Conservation (phyloP, 92 coral and sea anemone genomes). For the Epizoanthus illoricatus region DNA sequence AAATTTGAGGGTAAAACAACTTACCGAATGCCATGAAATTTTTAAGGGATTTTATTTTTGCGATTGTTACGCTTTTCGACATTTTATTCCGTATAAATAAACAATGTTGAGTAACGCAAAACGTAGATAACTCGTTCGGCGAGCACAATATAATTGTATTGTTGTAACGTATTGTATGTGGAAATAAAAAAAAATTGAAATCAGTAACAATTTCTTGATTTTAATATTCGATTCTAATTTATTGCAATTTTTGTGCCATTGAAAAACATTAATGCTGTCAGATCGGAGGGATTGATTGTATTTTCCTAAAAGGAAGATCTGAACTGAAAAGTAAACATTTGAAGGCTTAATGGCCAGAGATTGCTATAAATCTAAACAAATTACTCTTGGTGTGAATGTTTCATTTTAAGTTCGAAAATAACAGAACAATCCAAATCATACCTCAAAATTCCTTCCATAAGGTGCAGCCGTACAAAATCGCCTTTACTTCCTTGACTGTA, state of each 20-base stretch:
- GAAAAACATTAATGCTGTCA: constrained; percentile 5
- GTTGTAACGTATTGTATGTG: not conserved
- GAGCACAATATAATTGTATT: not conserved
- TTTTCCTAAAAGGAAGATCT: not conserved
- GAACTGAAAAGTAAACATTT: not conserved
- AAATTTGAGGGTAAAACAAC: too few species aligned
- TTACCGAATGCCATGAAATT: too few species aligned
- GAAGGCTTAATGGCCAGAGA: not conserved
- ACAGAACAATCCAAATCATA: not conserved
- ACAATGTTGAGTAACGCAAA: too few species aligned
- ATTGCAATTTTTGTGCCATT: not conserved
- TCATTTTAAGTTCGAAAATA: not conserved
- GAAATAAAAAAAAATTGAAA: too few species aligned
- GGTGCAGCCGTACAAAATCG: constrained; percentile 4
- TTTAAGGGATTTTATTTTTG: too few species aligned
- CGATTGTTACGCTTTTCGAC: not conserved
- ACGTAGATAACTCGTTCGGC: too few species aligned
- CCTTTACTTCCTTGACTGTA: constrained; percentile 28
- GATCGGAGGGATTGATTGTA: too few species aligned
- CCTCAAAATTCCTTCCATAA: constrained; percentile 2
- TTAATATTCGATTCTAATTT: not conserved
- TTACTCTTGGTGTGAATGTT: not conserved
- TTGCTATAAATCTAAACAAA: not conserved
- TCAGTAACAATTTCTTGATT: not conserved
- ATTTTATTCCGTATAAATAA: too few species aligned